These are phyloP conservation scores for Phenganax subtilis DNA, from an alignment of 92 coral and sea anemone species.

Conservation along the genomic window DNA sequence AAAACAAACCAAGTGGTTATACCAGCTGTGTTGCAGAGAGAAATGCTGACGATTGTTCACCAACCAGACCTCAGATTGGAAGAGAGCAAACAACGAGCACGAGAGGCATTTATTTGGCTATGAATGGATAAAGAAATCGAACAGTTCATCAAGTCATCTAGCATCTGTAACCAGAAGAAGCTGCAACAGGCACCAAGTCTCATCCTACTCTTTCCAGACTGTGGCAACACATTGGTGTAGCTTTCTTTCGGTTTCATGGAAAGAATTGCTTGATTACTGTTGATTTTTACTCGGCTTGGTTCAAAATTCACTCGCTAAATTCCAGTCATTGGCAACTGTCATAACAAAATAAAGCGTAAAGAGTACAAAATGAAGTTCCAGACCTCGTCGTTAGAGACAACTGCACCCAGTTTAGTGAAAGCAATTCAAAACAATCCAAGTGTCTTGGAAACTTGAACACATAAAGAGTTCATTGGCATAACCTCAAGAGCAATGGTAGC, in stretches of 20 bases:
- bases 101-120: background rate
- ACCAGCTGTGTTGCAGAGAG: background rate
- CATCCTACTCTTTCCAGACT: conserved; percentile 8
- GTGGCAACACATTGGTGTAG: conserved; percentile 5
- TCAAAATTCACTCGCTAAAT: too few relatives aligned
- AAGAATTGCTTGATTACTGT: background rate
- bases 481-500: conserved; percentile 15
- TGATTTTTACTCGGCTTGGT: background rate
- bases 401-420: too few relatives aligned
- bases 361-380: too few relatives aligned
- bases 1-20: too few relatives aligned
- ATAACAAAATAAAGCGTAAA: too few relatives aligned
- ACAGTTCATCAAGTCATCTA: background rate
- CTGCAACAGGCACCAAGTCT: background rate
- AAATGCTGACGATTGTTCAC: conserved; percentile 35
- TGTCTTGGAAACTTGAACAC: too few relatives aligned
- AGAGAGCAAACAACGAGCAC: conserved; percentile 35
- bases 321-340: too few relatives aligned
- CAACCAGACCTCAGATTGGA: conserved; percentile 14
- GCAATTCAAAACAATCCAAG: too few relatives aligned
- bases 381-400: too few relatives aligned
- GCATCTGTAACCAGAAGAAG: background rate
- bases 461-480: too few relatives aligned
- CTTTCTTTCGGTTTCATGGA: conserved; percentile 1
- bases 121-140: background rate